Base-by-base conservation (phyloP, 64 coral and sea anemone genomes). In the Montipora cactus region DNA sequence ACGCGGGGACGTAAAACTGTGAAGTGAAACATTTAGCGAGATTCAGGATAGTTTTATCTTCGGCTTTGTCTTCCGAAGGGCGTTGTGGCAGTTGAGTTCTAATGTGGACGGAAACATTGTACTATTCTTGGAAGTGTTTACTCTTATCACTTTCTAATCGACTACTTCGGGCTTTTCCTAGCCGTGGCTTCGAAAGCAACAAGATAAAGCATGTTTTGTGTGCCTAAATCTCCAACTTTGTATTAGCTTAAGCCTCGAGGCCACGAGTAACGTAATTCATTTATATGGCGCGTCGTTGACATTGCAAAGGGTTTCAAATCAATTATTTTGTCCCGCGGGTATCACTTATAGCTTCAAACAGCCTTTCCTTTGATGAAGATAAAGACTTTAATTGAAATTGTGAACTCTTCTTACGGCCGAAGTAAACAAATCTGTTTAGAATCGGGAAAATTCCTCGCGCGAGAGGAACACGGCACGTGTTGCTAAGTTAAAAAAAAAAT, bases 331-430 rank as follows among this genome's bases (percentile, higher is more conserved):
- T 86, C 82, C 16, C 18, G 45, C 14, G 16, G 82, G 61, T 70
- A 70, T 86, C 82, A 49, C 46, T 86, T 86, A 50, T 86, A 64
- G 66, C 82, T 86, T 86, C 18, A 86, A 49, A 71, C 62, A 86
- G 82, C 67, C 66, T 86, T 72, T 86, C 67, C n/a, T 71, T 86
- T 86, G 45, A 86, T 49, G 44, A 44, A 48, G 44, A 72, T 86
- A 86, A 71, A 70, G 37, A 25, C 66, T 86, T 86, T 71, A 86
- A 86, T 86, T 86, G 82, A 86, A 72, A 86, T 86, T 51, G 50
- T 25, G 66, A 72, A 86, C 46, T n/a, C 45, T 51, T 86, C 19
- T 25, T 71, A 51, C 45, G 44, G 66, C 48, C 7, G 82, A 7
- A 71, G 82, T 86, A 86, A 86, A 86, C 82, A 86, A 86, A 81